phyloP scores from a whole-genome alignment of 2,888 invertebrate genomes.

The Noctua fimbriata region DNA sequence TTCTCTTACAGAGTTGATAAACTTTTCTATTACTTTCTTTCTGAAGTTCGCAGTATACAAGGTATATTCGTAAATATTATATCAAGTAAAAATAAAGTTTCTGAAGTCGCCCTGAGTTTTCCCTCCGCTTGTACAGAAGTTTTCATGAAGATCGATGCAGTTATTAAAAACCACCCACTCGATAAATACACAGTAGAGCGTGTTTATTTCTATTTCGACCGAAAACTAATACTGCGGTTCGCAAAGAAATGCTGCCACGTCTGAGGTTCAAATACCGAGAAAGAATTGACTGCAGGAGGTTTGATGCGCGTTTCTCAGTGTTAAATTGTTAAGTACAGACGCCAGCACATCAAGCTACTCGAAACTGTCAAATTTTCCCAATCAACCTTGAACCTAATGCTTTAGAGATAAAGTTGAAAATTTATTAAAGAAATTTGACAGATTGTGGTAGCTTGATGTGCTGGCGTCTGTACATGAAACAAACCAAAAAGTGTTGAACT shows the following conservation, averaged over 20 bases:
- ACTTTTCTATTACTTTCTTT: conserved; percentile 1
- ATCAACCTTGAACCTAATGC: too few relatives aligned
- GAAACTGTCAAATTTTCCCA: too few relatives aligned
- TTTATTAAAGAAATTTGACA: too few relatives aligned
- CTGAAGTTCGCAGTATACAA: conserved; percentile 8
- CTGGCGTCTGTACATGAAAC: too few relatives aligned
- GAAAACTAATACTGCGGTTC: neutral
- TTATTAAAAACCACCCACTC: neutral
- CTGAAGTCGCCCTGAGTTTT: neutral
- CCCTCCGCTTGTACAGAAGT: neutral
- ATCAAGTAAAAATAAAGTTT: neutral
- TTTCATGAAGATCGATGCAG: neutral
- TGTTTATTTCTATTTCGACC: neutral
- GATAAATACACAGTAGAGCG: neutral
- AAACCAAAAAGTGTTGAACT: neutral
- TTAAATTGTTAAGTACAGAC: neutral
- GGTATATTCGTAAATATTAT: conserved; percentile 27
- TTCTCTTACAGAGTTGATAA: neutral
- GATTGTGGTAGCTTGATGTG: too few relatives aligned
- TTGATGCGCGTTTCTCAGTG: neutral
- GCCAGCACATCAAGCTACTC: too few relatives aligned
- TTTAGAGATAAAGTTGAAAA: too few relatives aligned
- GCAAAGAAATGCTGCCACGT: too few relatives aligned
- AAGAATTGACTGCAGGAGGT: neutral
- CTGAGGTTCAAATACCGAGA: neutral